These are phyloP conservation scores for Ispidina lecontei DNA, from an alignment of 2,797 vertebrate genomes.

Conservation along the genomic window DNA sequence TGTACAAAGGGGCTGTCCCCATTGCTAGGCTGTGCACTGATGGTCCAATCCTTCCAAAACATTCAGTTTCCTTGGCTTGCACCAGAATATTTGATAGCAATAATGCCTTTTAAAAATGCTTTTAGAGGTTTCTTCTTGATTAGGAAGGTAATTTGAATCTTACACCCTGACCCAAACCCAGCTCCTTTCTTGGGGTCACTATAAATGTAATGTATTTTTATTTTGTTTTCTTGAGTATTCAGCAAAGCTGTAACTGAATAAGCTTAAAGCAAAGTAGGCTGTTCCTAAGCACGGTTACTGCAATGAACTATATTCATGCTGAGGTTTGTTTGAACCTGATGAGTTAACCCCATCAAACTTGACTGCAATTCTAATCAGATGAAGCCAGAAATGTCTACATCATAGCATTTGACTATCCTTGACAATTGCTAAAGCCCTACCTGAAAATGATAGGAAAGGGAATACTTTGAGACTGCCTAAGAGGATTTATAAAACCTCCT, in stretches of 20 bases:
- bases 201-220: not conserved
- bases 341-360: not conserved
- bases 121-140: not conserved
- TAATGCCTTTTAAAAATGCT: not conserved
- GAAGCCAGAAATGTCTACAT: not conserved
- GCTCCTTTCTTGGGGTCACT: not conserved
- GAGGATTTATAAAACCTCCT: constrained; percentile 56
- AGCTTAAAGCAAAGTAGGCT: not conserved
- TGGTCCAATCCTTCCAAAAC: not conserved
- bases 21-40: not conserved
- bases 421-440: constrained; percentile 15
- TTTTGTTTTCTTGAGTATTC: not conserved
- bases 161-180: not conserved
- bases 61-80: not conserved
- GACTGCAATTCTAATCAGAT: not conserved
- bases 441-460: not conserved
- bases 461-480: not conserved
- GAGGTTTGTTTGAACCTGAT: not conserved
- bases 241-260: not conserved
- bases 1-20: not conserved
- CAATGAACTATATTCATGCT: not conserved
- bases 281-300: not conserved
- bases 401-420: not conserved
- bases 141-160: not conserved
- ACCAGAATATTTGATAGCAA: not conserved